phyloP scores from a whole-genome alignment of 2,797 vertebrate species.

The Alauda arvensis region DNA sequence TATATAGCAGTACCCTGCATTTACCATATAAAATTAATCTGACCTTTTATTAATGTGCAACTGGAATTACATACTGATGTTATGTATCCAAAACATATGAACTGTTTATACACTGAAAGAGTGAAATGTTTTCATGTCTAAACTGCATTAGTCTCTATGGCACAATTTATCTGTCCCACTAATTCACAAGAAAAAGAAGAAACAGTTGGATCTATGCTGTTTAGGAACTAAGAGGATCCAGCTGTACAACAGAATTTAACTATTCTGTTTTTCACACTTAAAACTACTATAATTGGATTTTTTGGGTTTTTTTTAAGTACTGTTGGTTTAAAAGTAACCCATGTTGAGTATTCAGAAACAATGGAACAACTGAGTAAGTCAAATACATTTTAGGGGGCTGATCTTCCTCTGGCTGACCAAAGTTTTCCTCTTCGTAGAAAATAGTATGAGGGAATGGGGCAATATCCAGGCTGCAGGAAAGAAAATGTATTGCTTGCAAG shows the following conservation, averaged over 20 bases:
- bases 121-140: not conserved
- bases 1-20: not conserved
- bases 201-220: not conserved
- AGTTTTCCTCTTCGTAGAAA: not conserved
- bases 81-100: constrained; percentile 5
- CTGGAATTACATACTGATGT: not conserved
- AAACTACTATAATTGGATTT: not conserved
- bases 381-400: not conserved
- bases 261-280: constrained; percentile 8
- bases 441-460: not conserved
- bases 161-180: not conserved
- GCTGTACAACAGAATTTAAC: not conserved
- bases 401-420: not conserved
- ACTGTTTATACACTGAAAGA: not conserved
- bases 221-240: not conserved
- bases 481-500: not conserved
- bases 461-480: not conserved
- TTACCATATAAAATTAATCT: constrained; percentile 19
- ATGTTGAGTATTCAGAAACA: not conserved
- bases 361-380: not conserved
- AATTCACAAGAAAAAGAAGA: not conserved
- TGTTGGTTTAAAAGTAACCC: not conserved
- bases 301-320: not conserved
- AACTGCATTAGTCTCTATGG: not conserved
- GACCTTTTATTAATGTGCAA: constrained; percentile 17